These are phyloP conservation scores for Campopleginae sp. DNA, from an alignment of 2,888 invertebrate genomes.

Conservation along the genomic window DNA sequence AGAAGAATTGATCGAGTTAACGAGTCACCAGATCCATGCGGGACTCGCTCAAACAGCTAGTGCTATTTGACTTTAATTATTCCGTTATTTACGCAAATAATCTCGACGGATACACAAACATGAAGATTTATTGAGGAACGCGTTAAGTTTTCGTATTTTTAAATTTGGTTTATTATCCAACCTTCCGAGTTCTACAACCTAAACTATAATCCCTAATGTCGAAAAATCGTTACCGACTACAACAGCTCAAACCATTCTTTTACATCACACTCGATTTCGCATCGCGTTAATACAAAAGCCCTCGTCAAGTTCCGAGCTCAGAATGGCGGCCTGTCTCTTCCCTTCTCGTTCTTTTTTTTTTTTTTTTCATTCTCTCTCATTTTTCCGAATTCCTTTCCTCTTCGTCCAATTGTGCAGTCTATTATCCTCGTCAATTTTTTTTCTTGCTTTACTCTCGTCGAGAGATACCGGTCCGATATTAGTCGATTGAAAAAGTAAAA, in stretches of 20 bases:
- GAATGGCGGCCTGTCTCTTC: constrained; percentile 12
- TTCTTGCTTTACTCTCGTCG: constrained; percentile 68
- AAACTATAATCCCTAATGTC: constrained; percentile 37
- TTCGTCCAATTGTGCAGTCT: constrained; percentile 71
- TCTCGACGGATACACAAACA: constrained; percentile 69
- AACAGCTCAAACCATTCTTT: constrained; percentile 71
- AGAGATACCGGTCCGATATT: constrained; percentile 67
- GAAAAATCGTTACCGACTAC: constrained; percentile 59
- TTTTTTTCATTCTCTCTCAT: constrained; percentile 60
- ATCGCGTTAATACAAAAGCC: constrained; percentile 68
- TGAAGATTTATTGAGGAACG: constrained; percentile 67
- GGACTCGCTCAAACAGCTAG: constrained; percentile 70
- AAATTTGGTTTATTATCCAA: constrained; percentile 42
- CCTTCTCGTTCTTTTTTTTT: constrained; percentile 46
- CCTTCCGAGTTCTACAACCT: constrained; percentile 42
- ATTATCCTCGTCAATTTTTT: constrained; percentile 76
- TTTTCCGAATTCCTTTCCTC: constrained; percentile 60
- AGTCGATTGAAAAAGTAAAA: neutral
- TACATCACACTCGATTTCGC: constrained; percentile 58
- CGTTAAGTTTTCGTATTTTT: constrained; percentile 56
- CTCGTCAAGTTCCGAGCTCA: constrained; percentile 72
- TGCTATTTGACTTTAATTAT: constrained; percentile 70
- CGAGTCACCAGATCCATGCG: constrained; percentile 69
- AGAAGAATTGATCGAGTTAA: constrained; percentile 12
- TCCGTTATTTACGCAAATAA: constrained; percentile 64